Evolutionary conservation across 2,888 invertebrate species (phyloP).

Genomic region (Drosophila niveifrons): DNA sequence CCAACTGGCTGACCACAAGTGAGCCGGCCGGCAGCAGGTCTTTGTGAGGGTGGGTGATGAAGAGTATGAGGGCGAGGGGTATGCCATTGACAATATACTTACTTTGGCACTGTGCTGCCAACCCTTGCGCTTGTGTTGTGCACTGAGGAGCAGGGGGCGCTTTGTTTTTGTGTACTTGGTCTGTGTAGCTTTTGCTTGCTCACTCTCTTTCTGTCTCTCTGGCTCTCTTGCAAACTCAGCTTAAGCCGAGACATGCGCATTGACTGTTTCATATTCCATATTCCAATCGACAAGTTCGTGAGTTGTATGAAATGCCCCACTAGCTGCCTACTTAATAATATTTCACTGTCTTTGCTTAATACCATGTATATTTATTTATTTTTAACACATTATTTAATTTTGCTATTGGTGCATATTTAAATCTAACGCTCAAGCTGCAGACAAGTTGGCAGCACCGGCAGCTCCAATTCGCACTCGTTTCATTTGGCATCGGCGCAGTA

Average conservation of each 20-base stretch:
- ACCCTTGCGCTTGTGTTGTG: conserved; percentile 36
- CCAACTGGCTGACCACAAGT: conserved; percentile 59
- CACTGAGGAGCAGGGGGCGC: conserved; percentile 36
- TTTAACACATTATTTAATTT: neutral
- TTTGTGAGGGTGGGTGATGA: neutral
- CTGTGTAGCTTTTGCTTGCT: conserved; percentile 11
- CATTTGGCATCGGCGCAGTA: conserved; percentile 56
- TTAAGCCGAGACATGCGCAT: conserved; percentile 52
- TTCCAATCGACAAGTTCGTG: conserved; percentile 10
- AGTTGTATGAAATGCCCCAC: neutral
- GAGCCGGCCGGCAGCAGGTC: conserved; percentile 72
- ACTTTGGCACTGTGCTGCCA: conserved; percentile 38
- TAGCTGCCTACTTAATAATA: neutral
- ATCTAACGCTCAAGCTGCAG: conserved; percentile 37
- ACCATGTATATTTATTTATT: neutral
- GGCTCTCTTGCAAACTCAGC: neutral
- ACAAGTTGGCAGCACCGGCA: conserved; percentile 51
- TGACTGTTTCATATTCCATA: conserved; percentile 26
- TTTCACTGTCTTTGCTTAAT: neutral
- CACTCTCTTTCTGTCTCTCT: no score
- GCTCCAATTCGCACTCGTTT: conserved; percentile 40
- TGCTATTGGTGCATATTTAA: conserved; percentile 35
- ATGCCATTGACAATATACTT: conserved; percentile 69
- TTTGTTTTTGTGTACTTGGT: conserved; percentile 76
- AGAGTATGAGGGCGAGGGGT: conserved; percentile 2